Conservation (phyloP, 2,113 vertebrate genomes). For the Strigops habroptila region DNA sequence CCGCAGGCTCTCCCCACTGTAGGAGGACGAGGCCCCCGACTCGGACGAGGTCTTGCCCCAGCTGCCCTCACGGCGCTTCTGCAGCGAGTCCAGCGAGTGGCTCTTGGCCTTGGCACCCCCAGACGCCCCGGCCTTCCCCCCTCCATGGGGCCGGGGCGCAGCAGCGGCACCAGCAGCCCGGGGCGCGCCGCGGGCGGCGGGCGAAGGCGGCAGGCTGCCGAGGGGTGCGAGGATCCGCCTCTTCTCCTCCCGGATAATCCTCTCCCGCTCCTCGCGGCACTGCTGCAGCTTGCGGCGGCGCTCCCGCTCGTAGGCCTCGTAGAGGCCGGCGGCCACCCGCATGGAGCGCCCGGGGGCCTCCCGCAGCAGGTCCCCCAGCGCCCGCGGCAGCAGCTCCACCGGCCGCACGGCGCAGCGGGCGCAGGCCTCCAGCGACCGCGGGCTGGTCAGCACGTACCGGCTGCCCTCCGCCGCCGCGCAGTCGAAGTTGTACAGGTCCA, state of each 20-base stretch:
- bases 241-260: slow-evolving; percentile 91
- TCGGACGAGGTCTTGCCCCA: slow-evolving; percentile 90
- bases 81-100: slow-evolving; percentile 91
- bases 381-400: slow-evolving; percentile 88
- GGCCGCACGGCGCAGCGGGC: slow-evolving; percentile 93
- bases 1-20: slow-evolving; percentile 86
- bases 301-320: slow-evolving; percentile 89
- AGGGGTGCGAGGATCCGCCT: slow-evolving; percentile 81
- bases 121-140: not conserved
- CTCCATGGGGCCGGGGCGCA: not conserved
- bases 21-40: slow-evolving; percentile 88
- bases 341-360: slow-evolving; percentile 92
- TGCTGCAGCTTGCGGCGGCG: slow-evolving; percentile 88
- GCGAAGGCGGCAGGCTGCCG: slow-evolving; percentile 67
- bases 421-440: slow-evolving; percentile 94
- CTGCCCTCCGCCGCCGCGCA: slow-evolving; percentile 90
- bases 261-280: slow-evolving; percentile 90
- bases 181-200: slow-evolving; percentile 31
- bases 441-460: slow-evolving; percentile 95
- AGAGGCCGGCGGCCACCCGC: slow-evolving; percentile 89
- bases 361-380: slow-evolving; percentile 85
- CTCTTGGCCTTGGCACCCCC: slow-evolving; percentile 72
- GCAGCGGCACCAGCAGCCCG: not conserved
- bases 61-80: slow-evolving; percentile 80
- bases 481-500: slow-evolving; percentile 96